Conservation (phyloP, 2,888 invertebrate genomes). For the Gortyna flavago region DNA sequence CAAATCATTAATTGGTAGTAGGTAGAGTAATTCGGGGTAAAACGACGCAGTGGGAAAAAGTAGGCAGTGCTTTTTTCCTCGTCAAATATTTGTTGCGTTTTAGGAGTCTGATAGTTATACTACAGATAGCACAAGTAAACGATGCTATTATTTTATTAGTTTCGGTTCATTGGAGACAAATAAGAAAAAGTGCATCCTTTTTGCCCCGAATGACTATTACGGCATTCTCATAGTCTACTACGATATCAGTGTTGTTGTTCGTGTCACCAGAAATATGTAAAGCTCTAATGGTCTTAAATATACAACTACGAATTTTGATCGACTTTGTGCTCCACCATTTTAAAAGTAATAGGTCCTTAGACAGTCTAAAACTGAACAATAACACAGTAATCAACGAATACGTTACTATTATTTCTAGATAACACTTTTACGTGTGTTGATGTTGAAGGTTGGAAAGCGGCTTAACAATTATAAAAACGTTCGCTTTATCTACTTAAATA, state of each 20-base stretch:
- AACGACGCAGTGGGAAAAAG: not conserved
- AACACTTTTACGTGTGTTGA: conserved; percentile 27
- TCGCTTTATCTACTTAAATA: not conserved
- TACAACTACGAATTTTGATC: conserved; percentile 3
- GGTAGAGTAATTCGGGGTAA: not conserved
- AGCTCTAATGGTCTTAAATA: not conserved
- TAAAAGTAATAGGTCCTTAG: conserved; percentile 1
- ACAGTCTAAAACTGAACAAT: conserved; percentile 6
- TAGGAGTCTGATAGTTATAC: not conserved
- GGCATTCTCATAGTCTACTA: not conserved
- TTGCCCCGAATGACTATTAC: not conserved
- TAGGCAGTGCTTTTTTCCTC: not conserved
- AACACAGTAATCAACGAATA: not conserved
- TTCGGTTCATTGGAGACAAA: not conserved
- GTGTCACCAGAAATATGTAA: not conserved
- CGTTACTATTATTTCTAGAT: conserved; percentile 35
- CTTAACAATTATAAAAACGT: not conserved
- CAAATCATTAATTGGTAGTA: not conserved
- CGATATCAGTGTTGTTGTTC: not conserved
- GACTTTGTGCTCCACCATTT: conserved; percentile 24
- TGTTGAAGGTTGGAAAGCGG: conserved; percentile 49
- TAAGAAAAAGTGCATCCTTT: not conserved
- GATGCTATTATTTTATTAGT: not conserved
- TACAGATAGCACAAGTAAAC: not conserved
- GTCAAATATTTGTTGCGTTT: not conserved